A percentile compares a stretch with the other conserved stretches of the same genome.
Evolutionary conservation across 2,888 invertebrate species (phyloP).

Genomic region (Patella pellucida): DNA sequence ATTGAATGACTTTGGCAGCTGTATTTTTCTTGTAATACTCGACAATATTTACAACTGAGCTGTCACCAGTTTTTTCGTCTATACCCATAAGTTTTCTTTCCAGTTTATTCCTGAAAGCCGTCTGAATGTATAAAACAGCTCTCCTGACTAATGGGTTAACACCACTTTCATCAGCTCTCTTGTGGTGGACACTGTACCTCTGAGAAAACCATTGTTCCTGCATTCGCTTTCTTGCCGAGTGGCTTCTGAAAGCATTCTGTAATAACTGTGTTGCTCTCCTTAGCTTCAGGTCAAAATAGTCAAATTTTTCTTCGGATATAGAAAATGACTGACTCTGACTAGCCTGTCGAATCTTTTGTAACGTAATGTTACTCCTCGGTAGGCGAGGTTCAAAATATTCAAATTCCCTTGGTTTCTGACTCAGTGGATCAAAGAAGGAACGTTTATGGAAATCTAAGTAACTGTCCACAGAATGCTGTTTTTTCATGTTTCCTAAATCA

Average conservation of each 20-base stretch:
- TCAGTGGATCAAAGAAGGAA: not conserved
- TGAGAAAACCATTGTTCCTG: slow-evolving; percentile 6
- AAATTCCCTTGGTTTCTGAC: not conserved
- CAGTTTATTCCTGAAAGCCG: not conserved
- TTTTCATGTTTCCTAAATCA: not conserved
- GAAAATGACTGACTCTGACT: not conserved
- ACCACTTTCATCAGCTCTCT: not conserved
- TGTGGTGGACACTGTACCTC: not conserved
- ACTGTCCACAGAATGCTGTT: not conserved
- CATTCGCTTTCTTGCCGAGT: not conserved
- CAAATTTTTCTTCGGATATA: not conserved
- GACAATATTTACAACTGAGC: not conserved
- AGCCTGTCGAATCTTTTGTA: not conserved
- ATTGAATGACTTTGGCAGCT: slow-evolving; percentile 10
- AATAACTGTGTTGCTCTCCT: not conserved
- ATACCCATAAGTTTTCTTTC: not conserved
- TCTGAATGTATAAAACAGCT: not conserved
- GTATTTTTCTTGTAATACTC: not conserved
- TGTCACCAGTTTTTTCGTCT: not conserved
- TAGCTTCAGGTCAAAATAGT: not conserved
- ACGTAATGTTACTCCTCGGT: not conserved
- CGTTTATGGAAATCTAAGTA: not conserved
- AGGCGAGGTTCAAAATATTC: not conserved
- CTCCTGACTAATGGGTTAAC: not conserved
- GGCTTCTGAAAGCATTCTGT: not conserved